phyloP scores from a whole-genome alignment of 2,888 invertebrate genomes.

The Drosophila multiciliata region DNA sequence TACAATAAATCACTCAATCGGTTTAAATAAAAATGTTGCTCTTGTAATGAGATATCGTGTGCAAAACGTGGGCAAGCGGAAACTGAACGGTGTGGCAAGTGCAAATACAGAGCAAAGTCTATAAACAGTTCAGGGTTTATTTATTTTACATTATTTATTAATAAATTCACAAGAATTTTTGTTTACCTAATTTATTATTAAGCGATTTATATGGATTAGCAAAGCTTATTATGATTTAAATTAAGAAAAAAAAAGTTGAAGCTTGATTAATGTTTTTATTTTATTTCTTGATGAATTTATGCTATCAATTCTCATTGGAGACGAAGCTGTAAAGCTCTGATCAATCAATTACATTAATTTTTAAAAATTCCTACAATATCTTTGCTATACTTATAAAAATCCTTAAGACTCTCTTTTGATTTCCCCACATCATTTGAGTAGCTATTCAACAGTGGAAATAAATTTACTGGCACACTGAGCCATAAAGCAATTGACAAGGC shows the following conservation, averaged over 20 bases:
- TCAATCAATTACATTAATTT: not conserved
- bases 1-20: slow-evolving; percentile 81
- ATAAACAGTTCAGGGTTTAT: slow-evolving; percentile 14
- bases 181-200: not conserved
- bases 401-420: slow-evolving; percentile 14
- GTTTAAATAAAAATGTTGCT: slow-evolving; percentile 75
- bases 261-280: not conserved
- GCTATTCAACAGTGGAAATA: slow-evolving; percentile 48
- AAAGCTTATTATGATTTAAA: not conserved
- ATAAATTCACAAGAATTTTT: not conserved
- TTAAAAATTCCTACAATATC: not conserved
- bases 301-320: not conserved
- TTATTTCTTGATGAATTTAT: not conserved
- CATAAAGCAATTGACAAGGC: slow-evolving; percentile 78
- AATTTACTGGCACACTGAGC: slow-evolving; percentile 70
- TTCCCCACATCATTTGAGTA: slow-evolving; percentile 19
- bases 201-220: not conserved
- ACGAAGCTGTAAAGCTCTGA: not conserved
- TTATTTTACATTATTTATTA: slow-evolving; percentile 16
- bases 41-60: slow-evolving; percentile 74
- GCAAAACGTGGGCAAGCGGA: slow-evolving; percentile 27
- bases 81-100: slow-evolving; percentile 11
- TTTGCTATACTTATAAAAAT: not conserved
- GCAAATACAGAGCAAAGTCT: slow-evolving; percentile 17
- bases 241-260: too few species aligned